Evolutionary conservation across 1,140 invertebrate species (phyloP), one percentile per base, ranked within the genome.

Genomic region (Nomia melanderi): DNA sequence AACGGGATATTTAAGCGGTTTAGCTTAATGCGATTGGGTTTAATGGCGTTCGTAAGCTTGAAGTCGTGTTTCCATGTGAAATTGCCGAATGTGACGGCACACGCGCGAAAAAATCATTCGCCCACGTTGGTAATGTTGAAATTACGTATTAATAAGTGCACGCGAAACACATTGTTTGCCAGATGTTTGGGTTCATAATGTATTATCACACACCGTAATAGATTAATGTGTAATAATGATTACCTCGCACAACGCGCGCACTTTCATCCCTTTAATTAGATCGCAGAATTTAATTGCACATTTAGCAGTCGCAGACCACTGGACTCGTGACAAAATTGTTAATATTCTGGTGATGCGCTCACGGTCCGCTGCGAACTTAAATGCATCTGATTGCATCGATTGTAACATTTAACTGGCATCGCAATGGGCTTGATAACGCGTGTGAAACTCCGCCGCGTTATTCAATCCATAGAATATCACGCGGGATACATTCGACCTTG

Each of bases 321-420:
- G 8, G 7, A 25, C 31, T n/a, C 56, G 3, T 60, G 41, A 8
- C 2, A 14, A 17, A 8, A 8, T 47, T 41, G 41, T 29, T 62
- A 29, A 17, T 72, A 62, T 50, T 72, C 69, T n/a, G 36, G 1
- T 23, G 57, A 33, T 23, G 27, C 56, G 2, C 29, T 36, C 8
- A 7, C 29, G 12, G 27, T 33, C 31, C 17, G 17, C 17, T 33
- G 27, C 41, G 27, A 47, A 50, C 27, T 62, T 72, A 50, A 72
- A 62, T 33, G 39, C 8, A 47, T n/a, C 25, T 72, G 57, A 72
- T 72, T 72, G 69, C 69, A 72, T 72, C 56, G 57, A 62, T 72
- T 72, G 69, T 72, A 50, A 17, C 29, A 39, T 44, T 47, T 25
- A 47, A 31, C 27, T 20, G 20, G 20, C 27, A 14, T 44, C 14